Evolutionary conservation across 2,888 invertebrate genomes (phyloP).

Genomic region (Listrodromus nycthemerus): DNA sequence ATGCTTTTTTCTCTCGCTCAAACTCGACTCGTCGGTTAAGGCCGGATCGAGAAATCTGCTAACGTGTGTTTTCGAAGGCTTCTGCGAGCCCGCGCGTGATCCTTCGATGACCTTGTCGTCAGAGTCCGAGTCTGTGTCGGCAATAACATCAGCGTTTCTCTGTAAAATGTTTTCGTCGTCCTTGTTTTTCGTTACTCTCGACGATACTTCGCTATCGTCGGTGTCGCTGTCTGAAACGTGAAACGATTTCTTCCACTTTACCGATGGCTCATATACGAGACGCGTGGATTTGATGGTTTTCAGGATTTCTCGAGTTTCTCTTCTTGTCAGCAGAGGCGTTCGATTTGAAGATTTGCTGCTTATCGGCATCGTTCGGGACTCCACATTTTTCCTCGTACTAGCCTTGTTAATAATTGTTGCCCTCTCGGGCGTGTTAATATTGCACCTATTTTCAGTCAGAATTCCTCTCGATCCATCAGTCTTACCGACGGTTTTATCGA

Average conservation of each 20-base stretch:
- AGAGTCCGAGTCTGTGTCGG: constrained; percentile 68
- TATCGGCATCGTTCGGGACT: constrained; percentile 37
- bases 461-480: constrained; percentile 28
- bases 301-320: constrained; percentile 71
- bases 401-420: not conserved
- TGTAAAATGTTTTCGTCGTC: constrained; percentile 3
- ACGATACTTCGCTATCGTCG: constrained; percentile 51
- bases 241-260: constrained; percentile 40
- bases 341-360: constrained; percentile 50
- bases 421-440: constrained; percentile 11
- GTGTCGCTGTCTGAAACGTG: constrained; percentile 55
- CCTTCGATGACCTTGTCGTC: constrained; percentile 63
- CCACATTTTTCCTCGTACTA: constrained; percentile 12
- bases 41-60: constrained; percentile 66
- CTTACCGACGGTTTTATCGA: constrained; percentile 34
- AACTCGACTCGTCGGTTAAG: constrained; percentile 2
- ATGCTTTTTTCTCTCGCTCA: constrained; percentile 75
- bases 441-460: constrained; percentile 47
- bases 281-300: constrained; percentile 69
- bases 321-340: constrained; percentile 64
- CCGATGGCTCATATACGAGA: constrained; percentile 70
- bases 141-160: constrained; percentile 55
- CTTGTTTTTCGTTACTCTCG: constrained; percentile 9
- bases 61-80: constrained; percentile 68
- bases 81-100: constrained; percentile 36